These are phyloP conservation scores for Mobula hypostoma DNA, from an alignment of 2,113 vertebrate species.

Conservation along the genomic window DNA sequence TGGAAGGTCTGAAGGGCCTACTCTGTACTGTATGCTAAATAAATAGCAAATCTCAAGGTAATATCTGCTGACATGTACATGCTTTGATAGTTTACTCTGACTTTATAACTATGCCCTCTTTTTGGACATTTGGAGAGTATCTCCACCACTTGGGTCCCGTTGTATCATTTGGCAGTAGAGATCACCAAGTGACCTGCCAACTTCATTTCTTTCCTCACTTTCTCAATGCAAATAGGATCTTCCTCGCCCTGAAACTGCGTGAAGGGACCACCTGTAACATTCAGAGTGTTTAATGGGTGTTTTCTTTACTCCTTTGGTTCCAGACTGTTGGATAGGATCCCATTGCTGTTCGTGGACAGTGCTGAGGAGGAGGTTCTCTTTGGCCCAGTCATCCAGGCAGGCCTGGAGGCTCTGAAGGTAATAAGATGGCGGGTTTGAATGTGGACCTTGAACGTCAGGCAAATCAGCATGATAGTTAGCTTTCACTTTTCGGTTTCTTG, in stretches of 20 bases:
- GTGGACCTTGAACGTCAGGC: not conserved
- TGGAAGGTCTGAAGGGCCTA: too few species aligned
- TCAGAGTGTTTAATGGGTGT: not conserved
- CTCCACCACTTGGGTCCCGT: not conserved
- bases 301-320: not conserved
- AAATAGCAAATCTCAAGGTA: too few species aligned
- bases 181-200: too few species aligned
- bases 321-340: slow-evolving; percentile 57
- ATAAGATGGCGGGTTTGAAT: not conserved
- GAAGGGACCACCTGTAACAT: not conserved
- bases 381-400: slow-evolving; percentile 56
- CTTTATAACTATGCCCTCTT: too few species aligned
- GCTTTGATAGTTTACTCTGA: too few species aligned
- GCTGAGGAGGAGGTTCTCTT: slow-evolving; percentile 42
- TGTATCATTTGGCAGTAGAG: too few species aligned
- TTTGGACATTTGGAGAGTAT: not conserved
- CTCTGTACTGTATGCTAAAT: too few species aligned
- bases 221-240: not conserved
- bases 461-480: not conserved
- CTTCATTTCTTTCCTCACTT: too few species aligned
- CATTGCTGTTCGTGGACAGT: slow-evolving; percentile 48
- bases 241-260: not conserved
- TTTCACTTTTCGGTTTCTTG: not conserved
- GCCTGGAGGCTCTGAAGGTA: slow-evolving; percentile 58
- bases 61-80: too few species aligned